Conservation (phyloP, 2,797 vertebrate species). For the Notolabrus celidotus region DNA sequence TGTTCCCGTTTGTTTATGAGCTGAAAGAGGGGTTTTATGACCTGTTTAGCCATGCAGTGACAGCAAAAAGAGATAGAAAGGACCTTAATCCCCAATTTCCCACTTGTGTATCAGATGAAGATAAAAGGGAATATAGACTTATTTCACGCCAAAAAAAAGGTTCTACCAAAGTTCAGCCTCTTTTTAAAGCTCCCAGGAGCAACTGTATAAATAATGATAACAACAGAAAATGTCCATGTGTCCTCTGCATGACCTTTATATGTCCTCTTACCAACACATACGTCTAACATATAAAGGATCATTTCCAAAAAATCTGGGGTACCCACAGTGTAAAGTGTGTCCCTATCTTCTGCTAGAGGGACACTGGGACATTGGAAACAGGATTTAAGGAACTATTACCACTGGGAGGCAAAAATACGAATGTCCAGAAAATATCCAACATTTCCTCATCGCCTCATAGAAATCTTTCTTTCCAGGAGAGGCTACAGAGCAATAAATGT, state of each 20-base stretch:
- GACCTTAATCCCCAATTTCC: constrained; percentile 5
- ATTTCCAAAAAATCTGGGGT: not conserved
- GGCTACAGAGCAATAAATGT: constrained; percentile 47
- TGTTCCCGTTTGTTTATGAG: constrained; percentile 9
- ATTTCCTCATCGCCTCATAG: not conserved
- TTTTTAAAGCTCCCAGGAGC: not conserved
- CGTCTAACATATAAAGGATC: not conserved
- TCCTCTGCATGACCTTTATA: not conserved
- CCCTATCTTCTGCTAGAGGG: not conserved
- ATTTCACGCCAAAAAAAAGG: not conserved
- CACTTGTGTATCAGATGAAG: not conserved
- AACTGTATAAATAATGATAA: not conserved
- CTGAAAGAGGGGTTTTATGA: constrained; percentile 1
- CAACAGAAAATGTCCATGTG: not conserved
- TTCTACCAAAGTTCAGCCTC: constrained; percentile 11
- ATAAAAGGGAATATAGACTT: not conserved
- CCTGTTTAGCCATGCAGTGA: not conserved
- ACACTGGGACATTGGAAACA: constrained; percentile 3
- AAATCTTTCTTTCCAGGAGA: constrained; percentile 33
- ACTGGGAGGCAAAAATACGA: constrained; percentile 1
- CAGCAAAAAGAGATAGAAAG: not conserved
- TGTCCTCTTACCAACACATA: not conserved
- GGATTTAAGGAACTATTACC: not conserved
- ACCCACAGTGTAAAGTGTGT: not conserved
- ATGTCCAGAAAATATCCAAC: not conserved